Base-by-base conservation (phyloP, 2,113 vertebrate genomes). In the Synodontis membranacea region DNA sequence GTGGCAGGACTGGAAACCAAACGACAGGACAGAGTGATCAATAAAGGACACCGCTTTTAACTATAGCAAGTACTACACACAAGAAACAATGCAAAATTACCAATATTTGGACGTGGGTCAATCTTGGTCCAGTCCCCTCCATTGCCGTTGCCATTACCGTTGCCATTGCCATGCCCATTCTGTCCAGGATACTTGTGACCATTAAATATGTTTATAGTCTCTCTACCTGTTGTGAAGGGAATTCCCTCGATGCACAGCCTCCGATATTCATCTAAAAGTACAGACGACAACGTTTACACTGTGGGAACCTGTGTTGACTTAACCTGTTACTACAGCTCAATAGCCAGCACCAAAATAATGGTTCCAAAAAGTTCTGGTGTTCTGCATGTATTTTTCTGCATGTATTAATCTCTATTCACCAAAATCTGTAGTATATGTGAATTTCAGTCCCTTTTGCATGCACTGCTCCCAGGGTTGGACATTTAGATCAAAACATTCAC, bases 221-320 rank as follows among this genome's bases (percentile, higher is more conserved):
- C 88, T 62, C 5, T 87, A 84, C 0, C 90, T 82, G 28, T 88
- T 52, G 14, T 39, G 76, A 95, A 95, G 0, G 97, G 95, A 58
- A 96, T 93, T 0, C 96, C 95, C 74, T 95, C 96, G 21, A 96
- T 94, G 82, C 98, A 99, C 48, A 99, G 93, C 83, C 94, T 90
- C 86, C 95, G 94, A 93, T 95, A 97, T 88, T 97, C 97, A 19
- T 97, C 98, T 99, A 54, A 83, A 90, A 28, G 91, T 3, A 37
- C 66, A 91, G 34, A 48, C 9, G 23, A 54, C 25, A 62, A 56
- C 2, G 5, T 21, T 68, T 10, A 56, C 34, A 54, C 3, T 58
- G 34, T 58, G 34, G 34, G 21, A 80, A 80, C 31, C 34, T 23
- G 34, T 56, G 37, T 62, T 42, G 23, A 25, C 15, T 81, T 58